Evolutionary conservation across 1,140 invertebrate species (phyloP), one percentile per base, ranked within the genome.

Genomic region (Diabrotica undecimpunctata): DNA sequence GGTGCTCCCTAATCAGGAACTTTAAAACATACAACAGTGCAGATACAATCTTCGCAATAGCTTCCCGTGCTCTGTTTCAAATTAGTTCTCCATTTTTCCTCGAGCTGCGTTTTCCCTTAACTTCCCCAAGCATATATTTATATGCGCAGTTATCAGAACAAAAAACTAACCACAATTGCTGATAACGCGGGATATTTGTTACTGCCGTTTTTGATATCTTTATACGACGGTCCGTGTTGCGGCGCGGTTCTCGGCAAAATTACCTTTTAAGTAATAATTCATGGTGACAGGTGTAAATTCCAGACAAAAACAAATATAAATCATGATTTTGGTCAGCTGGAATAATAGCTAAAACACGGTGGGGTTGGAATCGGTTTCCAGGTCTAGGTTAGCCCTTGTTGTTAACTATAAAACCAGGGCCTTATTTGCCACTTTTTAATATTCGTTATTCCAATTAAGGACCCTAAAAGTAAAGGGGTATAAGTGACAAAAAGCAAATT

Each of bases 221-320:
- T 46, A 46, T 46, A 46, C 8, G 41, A 8, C n/a, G 8, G 41
- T n/a, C 41, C 8, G 41, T n/a, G 41, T 46, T 46, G 41, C 41
- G 41, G 41, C 25, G 25, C 25, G 25, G 25, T 4, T 46, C n/a
- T 4, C 41, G 8, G 41, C 41, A n/a, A 46, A 46, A 10, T 46
- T 46, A 46, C 41, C 41, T 46, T 46, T 46, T n/a, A 60, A 37
- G 13, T 46, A 35, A 60, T 51, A 60, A 41, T 13, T 51, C 12
- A 60, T 13, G 41, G 38, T 50, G 58, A 60, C 58, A 51, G 58
- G 58, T 60, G 58, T 51, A 41, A 50, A 60, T 36, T 60, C 58
- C 11, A 38, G 39, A 60, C 58, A 46, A 60, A 60, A 60, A 60
- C 58, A 60, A 60, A 60, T 50, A 60, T 60, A 60, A 60, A 60